Conservation (phyloP, 2,113 vertebrate species). For the Thomomys bottae region DNA sequence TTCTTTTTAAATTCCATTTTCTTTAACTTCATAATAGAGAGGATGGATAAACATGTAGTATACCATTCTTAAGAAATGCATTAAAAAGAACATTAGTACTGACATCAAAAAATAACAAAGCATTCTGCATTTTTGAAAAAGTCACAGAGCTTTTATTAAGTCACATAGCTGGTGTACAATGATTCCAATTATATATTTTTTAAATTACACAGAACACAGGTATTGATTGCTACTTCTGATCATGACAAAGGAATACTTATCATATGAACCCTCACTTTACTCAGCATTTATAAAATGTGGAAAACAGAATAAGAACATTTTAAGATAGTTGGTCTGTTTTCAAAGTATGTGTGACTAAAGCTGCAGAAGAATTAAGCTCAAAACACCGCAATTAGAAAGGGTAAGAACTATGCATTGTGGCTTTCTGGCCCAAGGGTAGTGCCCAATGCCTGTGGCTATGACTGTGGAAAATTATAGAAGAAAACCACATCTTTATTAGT, state of each 20-base stretch:
- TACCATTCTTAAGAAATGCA: background rate
- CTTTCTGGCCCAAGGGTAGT: background rate
- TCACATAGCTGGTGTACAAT: background rate
- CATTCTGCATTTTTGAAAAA: background rate
- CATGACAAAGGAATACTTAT: background rate
- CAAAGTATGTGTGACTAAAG: background rate
- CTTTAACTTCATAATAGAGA: background rate
- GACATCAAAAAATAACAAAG: background rate
- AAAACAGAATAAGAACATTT: conserved; percentile 4
- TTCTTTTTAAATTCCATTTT: background rate
- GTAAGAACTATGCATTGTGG: background rate
- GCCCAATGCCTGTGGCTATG: background rate
- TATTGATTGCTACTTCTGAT: background rate
- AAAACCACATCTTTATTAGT: conserved; percentile 38
- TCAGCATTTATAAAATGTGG: background rate
- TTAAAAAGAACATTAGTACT: background rate
- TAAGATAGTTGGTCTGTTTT: background rate
- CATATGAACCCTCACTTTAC: background rate
- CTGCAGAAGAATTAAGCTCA: background rate
- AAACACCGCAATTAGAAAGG: background rate
- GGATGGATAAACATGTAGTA: background rate
- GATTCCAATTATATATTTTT: background rate
- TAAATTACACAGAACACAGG: background rate
- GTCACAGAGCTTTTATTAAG: background rate
- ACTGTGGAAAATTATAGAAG: background rate